Base-by-base conservation (phyloP, 2,888 invertebrate species). In the Crematogaster levior region DNA sequence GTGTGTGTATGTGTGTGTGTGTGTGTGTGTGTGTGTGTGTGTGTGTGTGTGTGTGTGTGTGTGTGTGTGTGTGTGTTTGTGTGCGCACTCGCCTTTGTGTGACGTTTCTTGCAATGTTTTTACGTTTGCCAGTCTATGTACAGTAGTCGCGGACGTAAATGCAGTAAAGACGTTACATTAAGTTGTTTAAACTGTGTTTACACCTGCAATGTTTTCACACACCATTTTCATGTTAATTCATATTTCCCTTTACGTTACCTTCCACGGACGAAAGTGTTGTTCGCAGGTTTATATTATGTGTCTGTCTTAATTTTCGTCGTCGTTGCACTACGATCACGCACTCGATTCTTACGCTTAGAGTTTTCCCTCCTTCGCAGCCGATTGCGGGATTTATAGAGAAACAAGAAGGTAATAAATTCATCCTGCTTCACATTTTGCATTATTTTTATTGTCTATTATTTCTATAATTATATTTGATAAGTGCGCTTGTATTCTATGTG, bases 91-190 rank as follows among this genome's bases (percentile, higher is more conserved):
- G 82, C 83, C 58, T 65, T 53, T 60, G 63, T 82, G 61, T 74
- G 85, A 83, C 85, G 56, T 82, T 84, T 85, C 84, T 84, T 84
- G 60, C 72, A 70, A 85, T 82, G 63, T 82, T 85, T 72, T 84
- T 84, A 53, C 65, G 68, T 51, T 79, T 74, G 60, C 53, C 81
- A 84, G 84, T 79, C 75, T 58, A 75, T 61, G 65, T 73, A 70
- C 66, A 53, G 53, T 65, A 58, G 79, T 72, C 58, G 84, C 58
- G 60, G 53, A 65, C 73, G 53, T 5, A 81, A 79, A 70, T 70
- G 79, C 79, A 68, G 43, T 68, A 40, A 37, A 27, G 68, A 48
- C 58, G 15, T 58, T 72, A 24, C 37, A n/a, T 73, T 40, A 18
- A 30, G 15, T 48, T 40, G 27, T 46, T n/a, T n/a, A n/a, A n/a